Percentiles rank a stretch among this genome's conserved stretches.
Conservation (phyloP, 1,140 invertebrate species). For the Heliconius hewitsoni region DNA sequence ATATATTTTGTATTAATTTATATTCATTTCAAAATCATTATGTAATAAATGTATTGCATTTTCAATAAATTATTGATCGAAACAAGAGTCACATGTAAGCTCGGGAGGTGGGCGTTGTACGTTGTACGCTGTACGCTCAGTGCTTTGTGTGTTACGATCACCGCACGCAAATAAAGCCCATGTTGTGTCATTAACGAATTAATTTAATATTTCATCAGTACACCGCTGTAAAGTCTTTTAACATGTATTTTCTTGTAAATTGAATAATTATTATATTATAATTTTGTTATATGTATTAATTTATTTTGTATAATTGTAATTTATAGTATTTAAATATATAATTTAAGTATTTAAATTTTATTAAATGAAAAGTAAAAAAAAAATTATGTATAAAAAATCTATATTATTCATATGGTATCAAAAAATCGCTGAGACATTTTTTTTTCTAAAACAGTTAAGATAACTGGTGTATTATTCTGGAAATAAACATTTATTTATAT, state of each 20-base stretch:
- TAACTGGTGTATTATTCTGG: too few relatives aligned
- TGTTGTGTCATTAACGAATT: slow-evolving; percentile 21
- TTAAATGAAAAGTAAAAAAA: too few relatives aligned
- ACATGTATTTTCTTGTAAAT: not conserved
- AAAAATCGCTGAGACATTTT: too few relatives aligned
- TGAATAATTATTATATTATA: not conserved
- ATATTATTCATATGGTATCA: too few relatives aligned
- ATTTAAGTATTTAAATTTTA: too few relatives aligned
- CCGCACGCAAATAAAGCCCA: slow-evolving; percentile 12
- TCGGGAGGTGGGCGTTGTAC: slow-evolving; percentile 16
- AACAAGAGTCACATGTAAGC: slow-evolving; percentile 13
- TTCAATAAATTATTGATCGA: slow-evolving; percentile 19
- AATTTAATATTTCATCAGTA: slow-evolving; percentile 20
- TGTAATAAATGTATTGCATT: slow-evolving; percentile 1
- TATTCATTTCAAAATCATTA: slow-evolving; percentile 16
- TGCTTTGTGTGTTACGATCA: slow-evolving; percentile 21
- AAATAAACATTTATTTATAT: too few relatives aligned
- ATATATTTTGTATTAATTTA: slow-evolving; percentile 4
- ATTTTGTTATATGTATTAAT: too few relatives aligned
- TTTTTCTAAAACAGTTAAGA: too few relatives aligned
- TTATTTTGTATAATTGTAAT: too few relatives aligned
- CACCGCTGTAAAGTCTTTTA: slow-evolving; percentile 11
- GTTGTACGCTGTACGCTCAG: not conserved
- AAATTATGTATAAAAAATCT: too few relatives aligned
- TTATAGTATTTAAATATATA: too few relatives aligned